These are phyloP conservation scores for Boloria euphrosyne DNA, from an alignment of 2,888 invertebrate species.

Conservation along the genomic window DNA sequence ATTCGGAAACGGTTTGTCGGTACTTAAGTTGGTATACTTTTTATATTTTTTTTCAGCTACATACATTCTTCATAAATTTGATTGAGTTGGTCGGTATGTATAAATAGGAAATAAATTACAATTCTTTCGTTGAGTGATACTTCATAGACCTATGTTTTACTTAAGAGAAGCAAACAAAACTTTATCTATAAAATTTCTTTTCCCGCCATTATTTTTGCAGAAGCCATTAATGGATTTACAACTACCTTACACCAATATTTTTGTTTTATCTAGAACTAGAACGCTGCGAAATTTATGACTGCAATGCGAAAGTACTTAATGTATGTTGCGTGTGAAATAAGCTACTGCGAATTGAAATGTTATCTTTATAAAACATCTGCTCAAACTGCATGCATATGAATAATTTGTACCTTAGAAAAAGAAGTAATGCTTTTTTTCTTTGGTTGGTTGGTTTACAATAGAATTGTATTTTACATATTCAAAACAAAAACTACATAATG, in stretches of 20 bases:
- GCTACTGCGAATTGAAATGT: slow-evolving; percentile 26
- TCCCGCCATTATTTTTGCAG: background rate
- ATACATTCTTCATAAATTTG: too few relatives aligned
- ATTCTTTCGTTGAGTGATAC: too few relatives aligned
- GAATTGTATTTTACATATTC: background rate
- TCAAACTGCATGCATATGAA: slow-evolving; percentile 16
- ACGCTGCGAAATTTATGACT: slow-evolving; percentile 28
- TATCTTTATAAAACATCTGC: slow-evolving; percentile 32
- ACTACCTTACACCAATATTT: slow-evolving; percentile 12
- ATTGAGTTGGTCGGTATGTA: too few relatives aligned
- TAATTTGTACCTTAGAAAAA: slow-evolving; percentile 10
- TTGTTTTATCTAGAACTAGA: slow-evolving; percentile 13
- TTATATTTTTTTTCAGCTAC: too few relatives aligned
- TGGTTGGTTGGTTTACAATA: slow-evolving; percentile 1
- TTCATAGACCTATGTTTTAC: too few relatives aligned
- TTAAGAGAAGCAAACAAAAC: too few relatives aligned
- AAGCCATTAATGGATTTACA: background rate
- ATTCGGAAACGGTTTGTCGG: too few relatives aligned
- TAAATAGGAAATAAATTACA: too few relatives aligned
- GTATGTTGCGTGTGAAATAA: slow-evolving; percentile 27
- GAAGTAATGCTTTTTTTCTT: background rate
- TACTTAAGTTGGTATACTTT: too few relatives aligned
- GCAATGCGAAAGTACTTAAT: slow-evolving; percentile 38
- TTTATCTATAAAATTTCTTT: background rate
- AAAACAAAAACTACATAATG: background rate